Conservation (phyloP, 2,797 vertebrate species). For the Semaprochilodus insignis region DNA sequence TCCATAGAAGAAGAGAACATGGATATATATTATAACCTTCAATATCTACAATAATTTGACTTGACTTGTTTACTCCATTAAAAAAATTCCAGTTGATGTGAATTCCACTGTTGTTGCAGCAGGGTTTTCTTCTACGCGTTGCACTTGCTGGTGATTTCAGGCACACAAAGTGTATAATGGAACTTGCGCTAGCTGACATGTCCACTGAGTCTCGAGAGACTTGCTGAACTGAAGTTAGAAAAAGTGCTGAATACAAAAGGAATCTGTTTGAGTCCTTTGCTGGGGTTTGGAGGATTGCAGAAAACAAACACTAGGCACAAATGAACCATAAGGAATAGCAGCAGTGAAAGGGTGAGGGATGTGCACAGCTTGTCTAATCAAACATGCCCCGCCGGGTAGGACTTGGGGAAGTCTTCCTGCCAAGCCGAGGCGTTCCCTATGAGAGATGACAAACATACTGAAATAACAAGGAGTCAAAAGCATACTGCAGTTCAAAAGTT, state of each 20-base stretch:
- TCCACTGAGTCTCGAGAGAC: constrained; percentile 15
- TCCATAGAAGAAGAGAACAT: constrained; percentile 5
- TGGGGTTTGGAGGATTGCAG: constrained; percentile 54
- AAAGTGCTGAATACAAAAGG: constrained; percentile 55
- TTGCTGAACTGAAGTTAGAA: constrained; percentile 22
- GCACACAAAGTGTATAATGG: constrained; percentile 66
- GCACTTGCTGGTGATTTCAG: constrained; percentile 80
- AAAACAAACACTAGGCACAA: constrained; percentile 62
- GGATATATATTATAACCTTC: constrained; percentile 43
- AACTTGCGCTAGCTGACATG: constrained; percentile 72
- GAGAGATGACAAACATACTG: constrained; percentile 41
- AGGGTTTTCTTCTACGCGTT: neutral
- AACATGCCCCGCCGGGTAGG: constrained; percentile 88
- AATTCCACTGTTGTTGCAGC: neutral
- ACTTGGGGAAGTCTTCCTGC: constrained; percentile 91
- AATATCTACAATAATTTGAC: constrained; percentile 45
- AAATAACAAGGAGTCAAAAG: neutral
- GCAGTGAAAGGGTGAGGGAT: constrained; percentile 69
- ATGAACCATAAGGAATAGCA: constrained; percentile 84
- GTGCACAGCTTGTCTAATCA: constrained; percentile 76
- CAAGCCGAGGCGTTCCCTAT: constrained; percentile 93
- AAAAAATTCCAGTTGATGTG: constrained; percentile 31
- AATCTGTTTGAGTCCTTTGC: constrained; percentile 58
- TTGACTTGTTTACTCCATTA: constrained; percentile 29
- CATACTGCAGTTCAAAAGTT: neutral